Evolutionary conservation across 2,888 invertebrate species (phyloP).

Genomic region (Hermaeophaga mercurialis): DNA sequence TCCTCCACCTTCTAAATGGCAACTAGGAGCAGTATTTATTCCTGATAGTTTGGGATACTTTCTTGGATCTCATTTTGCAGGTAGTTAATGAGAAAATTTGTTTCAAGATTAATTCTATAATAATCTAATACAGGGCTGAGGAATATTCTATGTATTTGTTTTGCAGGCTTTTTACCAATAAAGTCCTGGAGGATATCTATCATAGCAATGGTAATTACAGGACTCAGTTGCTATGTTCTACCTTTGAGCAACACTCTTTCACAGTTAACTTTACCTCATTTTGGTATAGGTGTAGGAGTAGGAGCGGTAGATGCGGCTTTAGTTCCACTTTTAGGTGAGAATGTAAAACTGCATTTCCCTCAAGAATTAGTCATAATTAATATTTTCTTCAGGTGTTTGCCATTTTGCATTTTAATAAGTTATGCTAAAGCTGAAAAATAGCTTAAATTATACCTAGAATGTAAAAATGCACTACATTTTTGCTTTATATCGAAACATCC

Average conservation of each 20-base stretch:
- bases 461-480: too few species aligned
- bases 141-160: too few species aligned
- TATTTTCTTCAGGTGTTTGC: too few species aligned
- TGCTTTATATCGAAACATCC: too few species aligned
- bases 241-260: constrained; percentile 52
- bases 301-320: constrained; percentile 79
- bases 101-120: too few species aligned
- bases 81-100: too few species aligned
- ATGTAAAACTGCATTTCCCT: too few species aligned
- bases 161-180: constrained; percentile 51
- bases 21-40: constrained; percentile 80
- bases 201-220: constrained; percentile 51
- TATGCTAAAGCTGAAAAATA: too few species aligned
- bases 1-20: constrained; percentile 73
- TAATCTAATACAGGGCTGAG: too few species aligned
- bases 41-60: constrained; percentile 86
- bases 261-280: constrained; percentile 75
- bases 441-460: too few species aligned
- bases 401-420: too few species aligned
- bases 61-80: constrained; percentile 80
- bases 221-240: constrained; percentile 52
- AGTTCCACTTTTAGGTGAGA: constrained; percentile 70
- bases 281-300: constrained; percentile 76
- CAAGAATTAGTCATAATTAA: too few species aligned
- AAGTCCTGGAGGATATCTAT: constrained; percentile 53